These are phyloP conservation scores for Yasuhikotakia modesta DNA, from an alignment of 2,797 vertebrate species.

Conservation along the genomic window DNA sequence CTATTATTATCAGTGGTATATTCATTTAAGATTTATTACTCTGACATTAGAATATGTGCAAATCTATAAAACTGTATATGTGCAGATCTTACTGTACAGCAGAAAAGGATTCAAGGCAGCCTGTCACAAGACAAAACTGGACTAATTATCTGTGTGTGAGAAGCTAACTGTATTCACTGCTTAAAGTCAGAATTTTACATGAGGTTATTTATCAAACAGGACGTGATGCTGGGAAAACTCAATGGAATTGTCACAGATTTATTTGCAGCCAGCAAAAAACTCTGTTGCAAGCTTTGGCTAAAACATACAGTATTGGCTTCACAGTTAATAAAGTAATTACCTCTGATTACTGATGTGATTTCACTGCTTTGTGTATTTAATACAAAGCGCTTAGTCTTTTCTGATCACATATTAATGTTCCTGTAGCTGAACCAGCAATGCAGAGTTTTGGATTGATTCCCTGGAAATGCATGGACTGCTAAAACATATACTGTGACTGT, in stretches of 20 bases:
- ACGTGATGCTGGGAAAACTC: slow-evolving; percentile 70
- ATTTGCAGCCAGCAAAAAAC: slow-evolving; percentile 72
- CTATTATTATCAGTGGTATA: neutral
- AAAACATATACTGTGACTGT: too few relatives aligned
- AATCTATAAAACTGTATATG: slow-evolving; percentile 38
- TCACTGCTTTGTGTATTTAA: slow-evolving; percentile 6
- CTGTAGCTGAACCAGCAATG: too few relatives aligned
- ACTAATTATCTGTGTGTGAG: slow-evolving; percentile 74
- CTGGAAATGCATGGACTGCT: too few relatives aligned
- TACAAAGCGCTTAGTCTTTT: neutral
- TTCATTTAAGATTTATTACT: slow-evolving; percentile 38
- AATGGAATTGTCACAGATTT: slow-evolving; percentile 77
- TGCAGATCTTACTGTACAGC: slow-evolving; percentile 43
- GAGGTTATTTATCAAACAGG: slow-evolving; percentile 78
- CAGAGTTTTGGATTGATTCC: too few relatives aligned
- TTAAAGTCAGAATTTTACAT: slow-evolving; percentile 72
- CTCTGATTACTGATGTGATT: slow-evolving; percentile 58
- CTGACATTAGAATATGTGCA: slow-evolving; percentile 44
- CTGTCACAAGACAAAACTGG: slow-evolving; percentile 70
- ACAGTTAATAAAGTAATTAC: slow-evolving; percentile 67
- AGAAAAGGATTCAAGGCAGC: slow-evolving; percentile 62
- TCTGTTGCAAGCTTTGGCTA: slow-evolving; percentile 61
- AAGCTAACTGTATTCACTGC: slow-evolving; percentile 78
- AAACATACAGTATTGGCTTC: slow-evolving; percentile 61
- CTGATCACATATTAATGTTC: neutral